phyloP scores from a whole-genome alignment of 2,888 invertebrate species.

The Tuta absoluta region DNA sequence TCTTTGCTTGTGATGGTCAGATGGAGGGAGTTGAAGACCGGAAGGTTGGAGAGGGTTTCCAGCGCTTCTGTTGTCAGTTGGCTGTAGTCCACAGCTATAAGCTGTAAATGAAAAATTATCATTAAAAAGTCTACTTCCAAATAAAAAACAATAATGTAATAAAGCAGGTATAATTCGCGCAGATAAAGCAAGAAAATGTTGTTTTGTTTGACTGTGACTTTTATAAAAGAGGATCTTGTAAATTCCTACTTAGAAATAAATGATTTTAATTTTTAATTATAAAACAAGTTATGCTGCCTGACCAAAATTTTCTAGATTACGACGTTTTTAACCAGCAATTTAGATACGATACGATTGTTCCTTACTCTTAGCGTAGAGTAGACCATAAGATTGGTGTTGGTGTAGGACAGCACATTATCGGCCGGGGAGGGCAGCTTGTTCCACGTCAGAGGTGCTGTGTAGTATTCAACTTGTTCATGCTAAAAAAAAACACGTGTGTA shows the following conservation, averaged over 20 bases:
- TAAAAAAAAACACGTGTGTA: too few species aligned
- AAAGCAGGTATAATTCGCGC: too few species aligned
- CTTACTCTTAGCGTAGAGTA: slow-evolving; percentile 56
- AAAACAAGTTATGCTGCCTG: too few species aligned
- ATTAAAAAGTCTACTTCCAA: not conserved
- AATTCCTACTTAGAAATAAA: too few species aligned
- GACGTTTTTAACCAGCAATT: too few species aligned
- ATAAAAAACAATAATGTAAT: too few species aligned
- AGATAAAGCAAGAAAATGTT: too few species aligned
- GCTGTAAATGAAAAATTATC: slow-evolving; percentile 53
- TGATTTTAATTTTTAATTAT: too few species aligned
- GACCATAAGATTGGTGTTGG: slow-evolving; percentile 50
- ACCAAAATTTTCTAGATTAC: too few species aligned
- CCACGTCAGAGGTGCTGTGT: slow-evolving; percentile 54
- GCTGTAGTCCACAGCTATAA: slow-evolving; percentile 62
- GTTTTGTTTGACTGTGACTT: too few species aligned
- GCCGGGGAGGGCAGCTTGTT: slow-evolving; percentile 40
- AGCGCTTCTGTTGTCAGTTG: slow-evolving; percentile 51
- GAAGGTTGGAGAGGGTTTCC: slow-evolving; percentile 51
- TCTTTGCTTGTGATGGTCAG: slow-evolving; percentile 47
- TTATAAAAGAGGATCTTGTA: too few species aligned
- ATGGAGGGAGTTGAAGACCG: slow-evolving; percentile 48
- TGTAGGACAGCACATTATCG: slow-evolving; percentile 50
- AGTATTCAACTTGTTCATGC: slow-evolving; percentile 56
- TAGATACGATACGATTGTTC: not conserved